Percentiles rank a stretch among this genome's conserved stretches.
These are phyloP conservation scores for Apistogramma diplotaenia DNA, from an alignment of 2,113 vertebrate species.

Conservation along the genomic window DNA sequence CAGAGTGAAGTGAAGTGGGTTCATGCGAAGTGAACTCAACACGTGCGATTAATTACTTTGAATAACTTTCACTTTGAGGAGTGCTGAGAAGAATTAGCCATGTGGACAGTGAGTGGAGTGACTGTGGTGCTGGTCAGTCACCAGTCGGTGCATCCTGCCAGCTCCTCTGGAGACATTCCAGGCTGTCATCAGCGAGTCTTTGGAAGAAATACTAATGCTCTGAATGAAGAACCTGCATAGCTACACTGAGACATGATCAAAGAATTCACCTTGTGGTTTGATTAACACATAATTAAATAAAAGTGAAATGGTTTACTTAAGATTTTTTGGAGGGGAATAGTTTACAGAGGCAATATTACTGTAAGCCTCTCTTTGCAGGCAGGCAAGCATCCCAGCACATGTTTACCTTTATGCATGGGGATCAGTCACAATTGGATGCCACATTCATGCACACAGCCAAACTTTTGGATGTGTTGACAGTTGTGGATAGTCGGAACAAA, in stretches of 20 bases:
- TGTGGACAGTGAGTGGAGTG: not conserved
- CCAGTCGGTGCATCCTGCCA: not conserved
- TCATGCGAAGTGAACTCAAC: not conserved
- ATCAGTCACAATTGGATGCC: not conserved
- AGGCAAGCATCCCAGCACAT: not conserved
- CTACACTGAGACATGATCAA: not conserved
- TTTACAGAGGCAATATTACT: not conserved
- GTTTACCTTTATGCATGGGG: not conserved
- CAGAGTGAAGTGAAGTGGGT: not conserved
- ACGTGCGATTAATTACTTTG: not conserved
- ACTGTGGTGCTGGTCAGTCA: not conserved
- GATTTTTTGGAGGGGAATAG: not conserved
- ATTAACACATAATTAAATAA: not conserved
- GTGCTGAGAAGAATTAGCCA: not conserved
- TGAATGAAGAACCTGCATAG: not conserved
- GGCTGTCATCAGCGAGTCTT: slow-evolving; percentile 37
- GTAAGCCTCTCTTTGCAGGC: not conserved
- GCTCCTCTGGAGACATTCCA: slow-evolving; percentile 27
- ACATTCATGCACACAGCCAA: not conserved
- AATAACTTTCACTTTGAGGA: not conserved
- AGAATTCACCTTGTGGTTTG: not conserved
- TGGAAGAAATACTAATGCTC: slow-evolving; percentile 13
- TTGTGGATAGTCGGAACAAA: not conserved
- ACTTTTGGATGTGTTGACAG: not conserved
- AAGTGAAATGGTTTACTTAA: not conserved